phyloP scores from a whole-genome alignment of 64 coral and sea anemone genomes.

The Pachyseris speciosa region DNA sequence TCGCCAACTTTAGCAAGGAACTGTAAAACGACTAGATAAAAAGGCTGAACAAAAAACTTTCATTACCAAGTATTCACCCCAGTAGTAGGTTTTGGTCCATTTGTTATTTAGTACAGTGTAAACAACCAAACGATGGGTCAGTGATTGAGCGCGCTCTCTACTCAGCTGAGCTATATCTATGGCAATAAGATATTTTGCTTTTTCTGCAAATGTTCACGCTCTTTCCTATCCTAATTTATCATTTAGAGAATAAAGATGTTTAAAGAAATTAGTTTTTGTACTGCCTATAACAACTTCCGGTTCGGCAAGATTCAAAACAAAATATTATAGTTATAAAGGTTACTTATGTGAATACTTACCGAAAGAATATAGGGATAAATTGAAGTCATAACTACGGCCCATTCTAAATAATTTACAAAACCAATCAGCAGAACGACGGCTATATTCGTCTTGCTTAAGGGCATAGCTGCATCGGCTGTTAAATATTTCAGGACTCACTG shows the following conservation, averaged over 20 bases:
- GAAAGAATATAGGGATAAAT: conserved; percentile 70
- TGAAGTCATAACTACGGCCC: conserved; percentile 74
- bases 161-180: background rate
- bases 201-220: background rate
- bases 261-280: background rate
- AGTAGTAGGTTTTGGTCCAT: too few relatives aligned
- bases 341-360: conserved; percentile 31
- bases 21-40: background rate
- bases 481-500: background rate
- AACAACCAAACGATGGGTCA: too few relatives aligned
- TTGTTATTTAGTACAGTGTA: too few relatives aligned
- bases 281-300: background rate
- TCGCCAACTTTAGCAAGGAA: background rate
- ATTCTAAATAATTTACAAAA: conserved; percentile 81
- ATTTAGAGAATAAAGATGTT: background rate
- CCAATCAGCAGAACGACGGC: conserved; percentile 52
- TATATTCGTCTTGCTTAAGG: conserved; percentile 54
- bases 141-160: background rate
- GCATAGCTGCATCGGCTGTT: background rate
- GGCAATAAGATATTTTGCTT: background rate
- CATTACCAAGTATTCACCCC: background rate
- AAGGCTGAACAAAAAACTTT: background rate
- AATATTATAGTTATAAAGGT: background rate
- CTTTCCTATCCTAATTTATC: background rate
- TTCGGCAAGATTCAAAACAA: background rate